Evolutionary conservation across 1,140 invertebrate species (phyloP).

Genomic region (Drosophila saltans): DNA sequence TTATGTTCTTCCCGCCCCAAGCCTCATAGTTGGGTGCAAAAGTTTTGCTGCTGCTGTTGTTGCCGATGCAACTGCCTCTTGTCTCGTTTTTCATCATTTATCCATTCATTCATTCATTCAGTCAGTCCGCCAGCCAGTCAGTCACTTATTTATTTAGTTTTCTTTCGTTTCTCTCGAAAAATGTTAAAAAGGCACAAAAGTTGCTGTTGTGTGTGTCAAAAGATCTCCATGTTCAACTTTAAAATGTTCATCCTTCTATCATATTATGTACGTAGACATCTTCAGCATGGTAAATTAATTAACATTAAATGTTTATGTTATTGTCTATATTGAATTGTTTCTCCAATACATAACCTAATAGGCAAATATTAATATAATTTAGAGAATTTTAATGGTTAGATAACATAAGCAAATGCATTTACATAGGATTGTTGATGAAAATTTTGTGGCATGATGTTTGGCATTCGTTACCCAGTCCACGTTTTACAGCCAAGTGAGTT

Average conservation of each 20-base stretch:
- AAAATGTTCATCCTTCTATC: background rate
- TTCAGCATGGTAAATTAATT: background rate
- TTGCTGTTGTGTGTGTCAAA: conserved; percentile 66
- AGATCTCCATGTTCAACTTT: conserved; percentile 40
- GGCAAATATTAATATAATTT: background rate
- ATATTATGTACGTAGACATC: background rate
- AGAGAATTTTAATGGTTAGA: background rate
- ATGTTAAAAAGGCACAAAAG: conserved; percentile 53
- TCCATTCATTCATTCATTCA: conserved; percentile 13
- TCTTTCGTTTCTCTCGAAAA: conserved; percentile 49
- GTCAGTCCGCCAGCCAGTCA: conserved; percentile 52
- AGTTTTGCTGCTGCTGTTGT: conserved; percentile 52
- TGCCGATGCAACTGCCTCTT: conserved; percentile 26
- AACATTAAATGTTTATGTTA: background rate
- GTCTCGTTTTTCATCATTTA: conserved; percentile 20
- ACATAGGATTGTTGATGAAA: background rate
- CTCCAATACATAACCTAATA: background rate
- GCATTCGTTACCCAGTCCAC: background rate
- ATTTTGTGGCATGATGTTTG: background rate
- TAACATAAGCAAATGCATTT: background rate
- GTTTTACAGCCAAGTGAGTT: conserved; percentile 42
- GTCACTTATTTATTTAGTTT: conserved; percentile 76
- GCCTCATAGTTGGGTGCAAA: conserved; percentile 43
- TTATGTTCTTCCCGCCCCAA: conserved; percentile 62
- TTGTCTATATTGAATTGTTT: too few relatives aligned